phyloP scores from a whole-genome alignment of 2,797 vertebrate genomes.

The Paguma larvata region DNA sequence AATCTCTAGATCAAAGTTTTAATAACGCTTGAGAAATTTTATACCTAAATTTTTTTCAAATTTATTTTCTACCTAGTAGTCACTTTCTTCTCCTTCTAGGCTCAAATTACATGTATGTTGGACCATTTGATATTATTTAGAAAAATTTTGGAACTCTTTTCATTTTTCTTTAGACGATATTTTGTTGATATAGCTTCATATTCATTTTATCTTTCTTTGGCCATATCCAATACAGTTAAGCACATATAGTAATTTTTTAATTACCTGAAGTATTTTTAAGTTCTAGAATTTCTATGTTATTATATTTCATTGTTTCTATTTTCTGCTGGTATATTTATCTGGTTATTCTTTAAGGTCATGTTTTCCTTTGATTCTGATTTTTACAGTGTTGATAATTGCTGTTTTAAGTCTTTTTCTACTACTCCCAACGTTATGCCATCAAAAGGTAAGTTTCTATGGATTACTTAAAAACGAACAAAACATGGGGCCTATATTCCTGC shows the following conservation, averaged over 20 bases:
- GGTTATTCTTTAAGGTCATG: background rate
- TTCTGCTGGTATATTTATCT: background rate
- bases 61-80: background rate
- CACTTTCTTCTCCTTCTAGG: background rate
- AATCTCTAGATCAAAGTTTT: background rate
- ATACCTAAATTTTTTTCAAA: background rate
- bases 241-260: background rate
- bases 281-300: background rate
- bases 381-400: background rate
- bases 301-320: background rate
- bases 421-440: background rate
- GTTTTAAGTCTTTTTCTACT: background rate
- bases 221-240: background rate
- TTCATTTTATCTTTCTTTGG: background rate
- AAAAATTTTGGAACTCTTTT: background rate
- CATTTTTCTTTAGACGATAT: background rate
- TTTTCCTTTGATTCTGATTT: background rate
- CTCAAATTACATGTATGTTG: background rate
- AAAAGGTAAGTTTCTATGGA: background rate
- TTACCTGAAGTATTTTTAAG: background rate
- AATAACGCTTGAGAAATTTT: background rate
- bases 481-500: background rate
- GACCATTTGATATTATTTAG: background rate
- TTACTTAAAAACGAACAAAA: background rate
- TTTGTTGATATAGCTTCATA: background rate